Evolutionary conservation across 30 jellyfish, hydroid and myxozoan genomes (phyloP).

Genomic region (Turritopsis rubra): DNA sequence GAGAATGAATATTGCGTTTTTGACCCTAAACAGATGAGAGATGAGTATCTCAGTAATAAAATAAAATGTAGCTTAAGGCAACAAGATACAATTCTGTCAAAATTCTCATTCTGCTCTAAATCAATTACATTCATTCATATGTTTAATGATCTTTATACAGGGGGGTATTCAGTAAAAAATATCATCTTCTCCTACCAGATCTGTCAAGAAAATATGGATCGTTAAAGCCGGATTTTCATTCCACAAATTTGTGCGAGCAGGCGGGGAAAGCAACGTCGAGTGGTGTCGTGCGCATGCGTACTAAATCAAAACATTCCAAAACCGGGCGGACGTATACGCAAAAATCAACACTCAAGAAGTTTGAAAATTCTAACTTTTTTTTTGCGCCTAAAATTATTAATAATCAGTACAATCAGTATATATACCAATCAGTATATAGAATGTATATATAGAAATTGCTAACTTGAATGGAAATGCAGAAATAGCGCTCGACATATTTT

Average conservation of each 20-base stretch:
- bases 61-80: too few species aligned
- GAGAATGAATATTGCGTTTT: too few species aligned
- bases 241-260: background rate
- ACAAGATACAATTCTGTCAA: too few species aligned
- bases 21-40: too few species aligned
- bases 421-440: background rate
- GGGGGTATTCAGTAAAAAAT: too few species aligned
- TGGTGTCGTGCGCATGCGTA: background rate
- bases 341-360: background rate
- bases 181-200: too few species aligned
- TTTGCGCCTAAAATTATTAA: background rate
- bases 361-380: background rate
- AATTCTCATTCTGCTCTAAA: too few species aligned
- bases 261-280: background rate
- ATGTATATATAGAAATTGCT: background rate
- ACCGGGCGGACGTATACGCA: too few species aligned
- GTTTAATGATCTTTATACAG: too few species aligned
- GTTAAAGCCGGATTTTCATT: background rate
- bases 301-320: background rate
- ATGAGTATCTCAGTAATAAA: too few species aligned
- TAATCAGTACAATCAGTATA: background rate
- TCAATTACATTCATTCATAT: too few species aligned
- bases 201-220: too few species aligned
- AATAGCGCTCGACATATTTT: background rate
- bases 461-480: background rate